A percentile compares a stretch with the other conserved stretches of the same genome.
These are phyloP conservation scores for Magallana ariakensis DNA, from an alignment of 1,140 invertebrate genomes.

Conservation along the genomic window DNA sequence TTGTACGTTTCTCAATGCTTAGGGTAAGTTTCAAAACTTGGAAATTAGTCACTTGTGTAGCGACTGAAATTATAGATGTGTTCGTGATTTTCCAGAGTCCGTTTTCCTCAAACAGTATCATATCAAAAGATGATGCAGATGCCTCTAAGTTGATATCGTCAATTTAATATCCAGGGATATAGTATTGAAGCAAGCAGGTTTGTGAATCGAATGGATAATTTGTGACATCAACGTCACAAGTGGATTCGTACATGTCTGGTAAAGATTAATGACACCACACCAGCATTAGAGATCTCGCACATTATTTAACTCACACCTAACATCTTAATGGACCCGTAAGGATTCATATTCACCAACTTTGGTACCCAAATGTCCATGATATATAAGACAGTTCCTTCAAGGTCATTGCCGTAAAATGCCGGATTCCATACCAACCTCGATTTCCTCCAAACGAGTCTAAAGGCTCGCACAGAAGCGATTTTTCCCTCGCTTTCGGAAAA, in stretches of 20 bases:
- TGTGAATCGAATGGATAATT: slow-evolving; percentile 55
- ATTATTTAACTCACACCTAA: not conserved
- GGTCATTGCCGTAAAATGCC: not conserved
- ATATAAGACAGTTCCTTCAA: not conserved
- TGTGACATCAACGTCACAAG: slow-evolving; percentile 47
- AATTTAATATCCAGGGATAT: not conserved
- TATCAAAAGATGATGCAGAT: not conserved
- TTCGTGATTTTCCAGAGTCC: slow-evolving; percentile 24
- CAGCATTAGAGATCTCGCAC: not conserved
- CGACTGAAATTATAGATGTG: not conserved
- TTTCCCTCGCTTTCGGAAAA: slow-evolving; percentile 41
- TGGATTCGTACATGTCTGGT: slow-evolving; percentile 20
- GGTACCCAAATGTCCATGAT: slow-evolving; percentile 42
- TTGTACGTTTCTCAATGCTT: slow-evolving; percentile 40
- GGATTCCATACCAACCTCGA: slow-evolving; percentile 33
- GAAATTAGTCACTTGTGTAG: not conserved
- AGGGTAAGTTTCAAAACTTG: not conserved
- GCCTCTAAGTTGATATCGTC: not conserved
- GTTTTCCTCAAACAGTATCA: slow-evolving; percentile 1
- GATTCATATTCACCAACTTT: slow-evolving; percentile 42
- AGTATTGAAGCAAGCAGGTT: slow-evolving; percentile 25
- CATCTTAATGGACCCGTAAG: not conserved
- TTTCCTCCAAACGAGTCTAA: slow-evolving; percentile 27
- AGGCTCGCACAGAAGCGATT: slow-evolving; percentile 40
- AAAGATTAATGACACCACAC: not conserved